Base-by-base conservation (phyloP, 2,888 invertebrate species). In the Auanema sp. region DNA sequence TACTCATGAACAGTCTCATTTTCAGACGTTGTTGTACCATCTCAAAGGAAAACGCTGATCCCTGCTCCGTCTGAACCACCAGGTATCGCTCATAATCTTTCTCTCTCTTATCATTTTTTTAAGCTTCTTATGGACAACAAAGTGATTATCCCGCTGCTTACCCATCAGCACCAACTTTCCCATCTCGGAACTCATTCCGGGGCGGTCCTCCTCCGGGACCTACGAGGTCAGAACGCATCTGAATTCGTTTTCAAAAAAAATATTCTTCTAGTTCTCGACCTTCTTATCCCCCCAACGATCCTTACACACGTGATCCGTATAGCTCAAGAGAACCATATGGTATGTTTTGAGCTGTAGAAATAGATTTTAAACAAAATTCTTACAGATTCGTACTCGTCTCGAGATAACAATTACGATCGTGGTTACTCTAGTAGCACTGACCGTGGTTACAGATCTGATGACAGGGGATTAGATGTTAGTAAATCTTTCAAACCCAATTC, bases 281-380 rank as follows among this genome's bases (percentile, higher is more conserved):
- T 58, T 18, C 41, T 43, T 40, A 18, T 6, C 18, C 8, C 24
- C 41, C 14, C 1, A 65, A 65, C 63, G 60, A 65, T 63, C 51
- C 50, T 33, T 33, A 33, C 33, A 33, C 33, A 33, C 33, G 33
- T 33, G 33, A 33, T 8, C 33, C 33, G 8, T 33, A 5, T 33
- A 33, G 33, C 33, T 33, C 33, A 33, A 33, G 33, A 33, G 33
- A 33, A 33, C 33, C 33, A 33, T 33, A 33, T 33, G 33, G 33
- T 33, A 5, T 5, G 33, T 33, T 33, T 33, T 33, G 8, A 3
- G 8, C 33, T 33, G 33, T n/a, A 33, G 4, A 33, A 33, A 33
- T 33, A 3, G 3, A 8, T 33, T 33, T 5, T 5, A 33, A 33
- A 33, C 8, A 3, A 33, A 33, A 33, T 8, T 8, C 8, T 33